These are phyloP conservation scores for Lonchura striata DNA, from an alignment of 2,113 vertebrate genomes.

Conservation along the genomic window DNA sequence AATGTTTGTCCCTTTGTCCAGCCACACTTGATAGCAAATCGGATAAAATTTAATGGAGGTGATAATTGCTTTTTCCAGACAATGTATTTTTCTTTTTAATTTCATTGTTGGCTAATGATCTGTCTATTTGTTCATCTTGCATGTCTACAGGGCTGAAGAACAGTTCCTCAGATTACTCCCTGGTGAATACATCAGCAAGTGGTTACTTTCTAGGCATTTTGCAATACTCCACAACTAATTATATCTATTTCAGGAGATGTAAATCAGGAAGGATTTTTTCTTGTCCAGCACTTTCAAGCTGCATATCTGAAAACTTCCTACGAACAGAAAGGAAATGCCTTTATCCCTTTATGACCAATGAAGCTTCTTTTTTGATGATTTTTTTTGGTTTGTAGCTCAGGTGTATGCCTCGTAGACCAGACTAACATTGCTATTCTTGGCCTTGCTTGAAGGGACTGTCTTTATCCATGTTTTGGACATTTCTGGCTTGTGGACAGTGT, in stretches of 20 bases:
- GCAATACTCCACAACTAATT: neutral
- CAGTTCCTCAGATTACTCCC: conserved; percentile 18
- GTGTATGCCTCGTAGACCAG: neutral
- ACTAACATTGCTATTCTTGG: neutral
- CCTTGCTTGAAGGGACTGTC: neutral
- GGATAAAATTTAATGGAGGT: conserved; percentile 33
- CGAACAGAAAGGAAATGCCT: neutral
- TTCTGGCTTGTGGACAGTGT: neutral
- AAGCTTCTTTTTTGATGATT: neutral
- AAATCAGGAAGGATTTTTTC: conserved; percentile 17
- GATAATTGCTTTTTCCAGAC: conserved; percentile 33
- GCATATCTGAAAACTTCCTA: neutral
- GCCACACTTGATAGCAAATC: neutral
- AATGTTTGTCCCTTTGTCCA: conserved; percentile 1
- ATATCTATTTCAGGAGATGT: conserved; percentile 17
- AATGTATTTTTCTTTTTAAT: conserved; percentile 50
- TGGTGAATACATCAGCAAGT: neutral
- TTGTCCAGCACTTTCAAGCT: neutral
- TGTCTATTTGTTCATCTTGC: conserved; percentile 38
- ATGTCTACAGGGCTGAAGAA: conserved; percentile 1
- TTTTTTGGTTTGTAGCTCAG: neutral
- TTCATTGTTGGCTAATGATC: conserved; percentile 59
- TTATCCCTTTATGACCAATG: neutral
- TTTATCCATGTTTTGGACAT: neutral
- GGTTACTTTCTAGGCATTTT: conserved; percentile 43